Conservation (phyloP, 2,888 invertebrate species). For the Oscheius sp. region DNA sequence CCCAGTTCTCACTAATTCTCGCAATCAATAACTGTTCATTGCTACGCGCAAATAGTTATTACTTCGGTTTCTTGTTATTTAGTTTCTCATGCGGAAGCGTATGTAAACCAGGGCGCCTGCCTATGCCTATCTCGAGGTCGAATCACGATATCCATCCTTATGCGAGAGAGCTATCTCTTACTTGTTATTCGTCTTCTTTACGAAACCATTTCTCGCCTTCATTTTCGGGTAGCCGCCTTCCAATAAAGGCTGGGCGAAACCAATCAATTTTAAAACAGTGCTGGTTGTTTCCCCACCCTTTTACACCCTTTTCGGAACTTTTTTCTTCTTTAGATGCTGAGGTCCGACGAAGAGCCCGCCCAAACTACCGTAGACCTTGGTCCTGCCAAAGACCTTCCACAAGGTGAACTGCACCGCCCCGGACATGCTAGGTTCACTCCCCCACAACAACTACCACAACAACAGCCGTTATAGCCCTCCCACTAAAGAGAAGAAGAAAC, state of each 20-base stretch:
- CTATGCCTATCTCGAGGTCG: slow-evolving; percentile 20
- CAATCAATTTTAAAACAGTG: not conserved
- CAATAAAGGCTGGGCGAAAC: no score
- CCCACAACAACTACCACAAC: slow-evolving; percentile 9
- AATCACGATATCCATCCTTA: not conserved
- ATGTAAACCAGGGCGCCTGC: slow-evolving; percentile 25
- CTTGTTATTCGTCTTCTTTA: no score
- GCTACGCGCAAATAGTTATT: not conserved
- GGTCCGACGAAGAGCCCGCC: slow-evolving; percentile 37
- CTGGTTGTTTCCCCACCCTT: not conserved
- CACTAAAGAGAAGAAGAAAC: slow-evolving; percentile 54
- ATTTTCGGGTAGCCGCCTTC: no score
- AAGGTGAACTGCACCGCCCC: slow-evolving; percentile 21
- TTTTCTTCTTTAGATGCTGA: slow-evolving; percentile 33
- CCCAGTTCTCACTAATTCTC: not conserved
- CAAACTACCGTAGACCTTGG: slow-evolving; percentile 49
- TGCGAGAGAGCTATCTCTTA: not conserved
- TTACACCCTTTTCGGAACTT: not conserved
- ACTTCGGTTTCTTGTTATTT: not conserved
- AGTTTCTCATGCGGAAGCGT: not conserved
- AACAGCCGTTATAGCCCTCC: slow-evolving; percentile 9
- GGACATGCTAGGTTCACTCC: slow-evolving; percentile 22
- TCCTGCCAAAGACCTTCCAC: slow-evolving; percentile 40
- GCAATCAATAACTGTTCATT: not conserved
- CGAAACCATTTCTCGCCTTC: no score